Conservation (phyloP, 2,888 invertebrate species). For the Drosophila greeni region DNA sequence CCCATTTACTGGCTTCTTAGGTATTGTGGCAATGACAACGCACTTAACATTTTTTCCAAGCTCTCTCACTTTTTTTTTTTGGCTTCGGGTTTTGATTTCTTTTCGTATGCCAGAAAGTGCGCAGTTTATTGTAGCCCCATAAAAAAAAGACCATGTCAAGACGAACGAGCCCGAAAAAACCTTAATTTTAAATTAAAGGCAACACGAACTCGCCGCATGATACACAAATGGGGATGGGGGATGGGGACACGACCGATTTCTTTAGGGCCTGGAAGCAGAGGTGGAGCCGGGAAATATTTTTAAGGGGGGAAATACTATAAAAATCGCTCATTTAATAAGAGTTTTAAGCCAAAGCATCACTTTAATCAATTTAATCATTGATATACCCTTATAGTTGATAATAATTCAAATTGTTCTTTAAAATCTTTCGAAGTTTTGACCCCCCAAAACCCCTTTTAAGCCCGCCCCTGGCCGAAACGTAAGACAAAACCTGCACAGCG, state of each 20-base stretch:
- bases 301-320: background rate
- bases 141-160: constrained; percentile 40
- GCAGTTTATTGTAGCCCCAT: constrained; percentile 48
- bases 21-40: constrained; percentile 61
- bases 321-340: background rate
- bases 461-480: constrained; percentile 7
- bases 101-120: constrained; percentile 47
- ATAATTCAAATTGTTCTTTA: background rate
- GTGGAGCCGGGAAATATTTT: background rate
- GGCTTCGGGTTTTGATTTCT: constrained; percentile 25
- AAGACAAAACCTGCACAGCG: constrained; percentile 41
- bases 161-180: constrained; percentile 22
- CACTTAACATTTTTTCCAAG: constrained; percentile 61
- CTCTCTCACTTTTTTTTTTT: constrained; percentile 5
- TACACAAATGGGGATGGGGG: constrained; percentile 37
- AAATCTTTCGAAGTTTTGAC: rapidly evolving
- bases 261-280: constrained; percentile 10
- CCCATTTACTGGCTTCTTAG: constrained; percentile 33
- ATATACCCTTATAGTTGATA: background rate
- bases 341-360: background rate
- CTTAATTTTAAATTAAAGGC: constrained; percentile 31
- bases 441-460: background rate
- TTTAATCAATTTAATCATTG: too few species aligned
- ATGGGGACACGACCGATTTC: constrained; percentile 22
- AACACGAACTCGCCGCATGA: constrained; percentile 58